phyloP scores from a whole-genome alignment of 2,113 vertebrate species.

The Austrofundulus limnaeus region DNA sequence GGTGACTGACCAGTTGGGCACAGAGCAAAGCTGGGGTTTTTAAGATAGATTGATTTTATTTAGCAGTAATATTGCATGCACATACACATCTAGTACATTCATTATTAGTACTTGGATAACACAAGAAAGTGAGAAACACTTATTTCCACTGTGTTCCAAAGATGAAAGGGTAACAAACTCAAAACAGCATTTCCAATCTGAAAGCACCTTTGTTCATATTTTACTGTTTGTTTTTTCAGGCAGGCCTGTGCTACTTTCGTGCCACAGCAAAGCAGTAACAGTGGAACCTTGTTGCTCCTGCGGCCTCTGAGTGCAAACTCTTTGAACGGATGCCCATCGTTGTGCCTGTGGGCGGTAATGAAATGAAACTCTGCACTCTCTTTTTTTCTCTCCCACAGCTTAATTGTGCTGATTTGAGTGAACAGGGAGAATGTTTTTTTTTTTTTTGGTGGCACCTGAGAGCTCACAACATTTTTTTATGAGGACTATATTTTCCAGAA shows the following conservation, averaged over 20 bases:
- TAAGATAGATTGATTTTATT: no score
- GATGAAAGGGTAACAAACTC: slow-evolving; percentile 23
- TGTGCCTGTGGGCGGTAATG: slow-evolving; percentile 44
- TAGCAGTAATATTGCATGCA: no score
- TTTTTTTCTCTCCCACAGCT: slow-evolving; percentile 65
- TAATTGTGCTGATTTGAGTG: slow-evolving; percentile 70
- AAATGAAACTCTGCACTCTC: slow-evolving; percentile 54
- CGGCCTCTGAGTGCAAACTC: slow-evolving; percentile 26
- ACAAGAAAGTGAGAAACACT: no score
- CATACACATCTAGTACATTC: no score
- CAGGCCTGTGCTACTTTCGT: slow-evolving; percentile 10
- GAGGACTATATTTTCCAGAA: slow-evolving; percentile 68
- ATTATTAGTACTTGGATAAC: no score
- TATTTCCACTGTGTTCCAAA: no score
- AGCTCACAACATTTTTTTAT: slow-evolving; percentile 59
- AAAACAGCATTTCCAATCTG: slow-evolving; percentile 7
- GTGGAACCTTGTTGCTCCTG: slow-evolving; percentile 34
- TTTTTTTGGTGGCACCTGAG: slow-evolving; percentile 26
- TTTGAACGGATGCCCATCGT: slow-evolving; percentile 48
- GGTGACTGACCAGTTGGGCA: slow-evolving; percentile 17
- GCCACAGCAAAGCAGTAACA: slow-evolving; percentile 13
- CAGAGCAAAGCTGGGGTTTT: slow-evolving; percentile 14
- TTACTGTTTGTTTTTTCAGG: slow-evolving; percentile 3
- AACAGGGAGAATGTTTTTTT: slow-evolving; percentile 33
- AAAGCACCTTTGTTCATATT: not conserved